phyloP scores from a whole-genome alignment of 2,888 invertebrate species.

The Hypselothyrea guttata region DNA sequence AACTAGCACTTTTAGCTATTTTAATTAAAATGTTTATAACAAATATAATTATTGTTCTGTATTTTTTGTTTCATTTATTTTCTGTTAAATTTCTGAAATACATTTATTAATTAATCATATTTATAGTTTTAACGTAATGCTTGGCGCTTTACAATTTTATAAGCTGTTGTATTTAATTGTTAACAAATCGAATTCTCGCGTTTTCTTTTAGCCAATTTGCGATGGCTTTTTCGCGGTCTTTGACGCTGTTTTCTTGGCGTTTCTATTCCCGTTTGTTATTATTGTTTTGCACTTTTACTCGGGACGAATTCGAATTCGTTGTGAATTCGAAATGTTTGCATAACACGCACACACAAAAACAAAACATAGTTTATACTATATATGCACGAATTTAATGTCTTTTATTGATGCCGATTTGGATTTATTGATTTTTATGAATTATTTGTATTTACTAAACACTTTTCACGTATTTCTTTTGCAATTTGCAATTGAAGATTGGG shows the following conservation, averaged over 20 bases:
- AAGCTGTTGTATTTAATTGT: no score
- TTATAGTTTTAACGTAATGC: no score
- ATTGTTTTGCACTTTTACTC: constrained; percentile 29
- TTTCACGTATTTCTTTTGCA: neutral
- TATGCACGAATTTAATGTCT: neutral
- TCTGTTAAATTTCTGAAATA: no score
- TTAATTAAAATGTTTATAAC: neutral
- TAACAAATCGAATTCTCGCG: no score
- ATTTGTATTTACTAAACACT: neutral
- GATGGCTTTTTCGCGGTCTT: constrained; percentile 28
- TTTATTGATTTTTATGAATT: no score
- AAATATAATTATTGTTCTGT: no score
- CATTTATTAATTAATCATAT: no score
- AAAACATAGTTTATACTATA: neutral
- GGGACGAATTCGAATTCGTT: constrained; percentile 44
- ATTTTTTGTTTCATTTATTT: no score
- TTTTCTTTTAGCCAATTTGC: constrained; percentile 28
- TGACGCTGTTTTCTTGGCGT: constrained; percentile 23
- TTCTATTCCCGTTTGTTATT: constrained; percentile 14
- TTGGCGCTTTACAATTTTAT: no score
- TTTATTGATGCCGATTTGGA: no score
- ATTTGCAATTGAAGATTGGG: constrained; percentile 9
- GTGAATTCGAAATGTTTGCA: constrained; percentile 59
- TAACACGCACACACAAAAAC: constrained; percentile 67
- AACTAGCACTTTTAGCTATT: neutral